Base-by-base conservation (phyloP, 2,113 vertebrate genomes). In the Hippocampus zosterae region DNA sequence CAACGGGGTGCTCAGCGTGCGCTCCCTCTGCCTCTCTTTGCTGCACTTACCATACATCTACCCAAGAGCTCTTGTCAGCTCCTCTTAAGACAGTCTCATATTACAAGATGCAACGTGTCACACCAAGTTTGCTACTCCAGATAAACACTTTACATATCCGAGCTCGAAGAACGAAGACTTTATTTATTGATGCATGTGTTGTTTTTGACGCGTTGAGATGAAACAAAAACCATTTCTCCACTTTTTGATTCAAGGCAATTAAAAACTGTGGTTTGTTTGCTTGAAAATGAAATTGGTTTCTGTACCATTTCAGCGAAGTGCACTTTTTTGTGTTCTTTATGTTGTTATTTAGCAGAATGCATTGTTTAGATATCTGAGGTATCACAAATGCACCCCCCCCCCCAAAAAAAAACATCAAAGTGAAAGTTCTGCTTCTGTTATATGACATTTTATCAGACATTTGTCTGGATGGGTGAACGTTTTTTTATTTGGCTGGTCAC, bases 41-140 rank as follows among this genome's bases (percentile, higher is more conserved):
- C 85, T 71, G 80, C 82, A 79, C 76, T 79, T 79, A 85, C 73
- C 73, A 81, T 80, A 81, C 72, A 80, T 84, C 75, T 72, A 72
- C 76, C 86, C 88, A 70, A 46, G 67, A 87, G 87, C 79, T 52
- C 80, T 80, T 88, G 85, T 85, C 88, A 88, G 82, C 83, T 88
- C 79, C 78, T 88, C 74, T 90, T 87, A 87, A 75, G 82, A 83
- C 67, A 7, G 63, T 75, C 86, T 84, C 82, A 59, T 76, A 73
- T 82, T 80, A 57, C 80, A 87, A 88, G 86, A 89, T 90, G 87
- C 80, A 84, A 89, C 81, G 76, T 86, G 86, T 85, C 88, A 84
- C 84, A 84, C 77, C 75, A 76, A 66, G 77, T 88, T 86, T 85
- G 53, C 78, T 42, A 63, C 72, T 12, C 16, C 65, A 78, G 71